Base-by-base conservation (phyloP, 30 jellyfish, hydroid and myxozoan genomes). In the Aurelia sp. region DNA sequence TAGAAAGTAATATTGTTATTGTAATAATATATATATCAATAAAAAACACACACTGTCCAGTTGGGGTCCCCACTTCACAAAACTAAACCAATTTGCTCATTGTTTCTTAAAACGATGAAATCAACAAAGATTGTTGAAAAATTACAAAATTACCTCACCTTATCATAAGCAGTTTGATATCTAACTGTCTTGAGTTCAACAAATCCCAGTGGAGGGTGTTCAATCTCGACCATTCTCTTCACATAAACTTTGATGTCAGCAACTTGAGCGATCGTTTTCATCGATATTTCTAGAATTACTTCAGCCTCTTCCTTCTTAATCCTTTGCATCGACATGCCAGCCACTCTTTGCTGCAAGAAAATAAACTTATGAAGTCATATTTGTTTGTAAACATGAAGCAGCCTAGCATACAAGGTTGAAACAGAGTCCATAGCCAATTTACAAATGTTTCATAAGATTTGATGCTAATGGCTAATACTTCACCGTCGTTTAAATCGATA, bases 181-280 rank as follows among this genome's bases (percentile, higher is more conserved):
- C 21, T 64, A 4, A 21, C 41, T 13, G 41, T 19, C 18, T 64
- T 44, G 40, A 64, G 74, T 44, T 64, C 74, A 64, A 64, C 74
- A 64, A 21, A 64, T 0, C 74, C 74, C 21, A 64, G 19, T 3
- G 74, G 74, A 12, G 74, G 74, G 74, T 21, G 21, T 21, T 4
- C 74, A 7, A 64, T 64, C 51, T 64, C 74, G 5, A 16, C n/a
- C 41, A 64, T 64, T 20, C 74, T 37, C 8, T 64, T 64, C 15
- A 64, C 74, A 18, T 21, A 64, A 37, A 64, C 74, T 64, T 64
- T 64, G 31, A 64, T 64, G 57, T 64, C 74, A 21, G 74, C 74
- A 20, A 64, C 74, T 21, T 64, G 74, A 4, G 55, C 12, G 6
- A 64, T 13, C 21, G 74, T 64, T 16, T 21, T 13, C 74, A 64